Base-by-base conservation (phyloP, 37 sponge, comb jelly and placozoan species). In the Ianthella basta region DNA sequence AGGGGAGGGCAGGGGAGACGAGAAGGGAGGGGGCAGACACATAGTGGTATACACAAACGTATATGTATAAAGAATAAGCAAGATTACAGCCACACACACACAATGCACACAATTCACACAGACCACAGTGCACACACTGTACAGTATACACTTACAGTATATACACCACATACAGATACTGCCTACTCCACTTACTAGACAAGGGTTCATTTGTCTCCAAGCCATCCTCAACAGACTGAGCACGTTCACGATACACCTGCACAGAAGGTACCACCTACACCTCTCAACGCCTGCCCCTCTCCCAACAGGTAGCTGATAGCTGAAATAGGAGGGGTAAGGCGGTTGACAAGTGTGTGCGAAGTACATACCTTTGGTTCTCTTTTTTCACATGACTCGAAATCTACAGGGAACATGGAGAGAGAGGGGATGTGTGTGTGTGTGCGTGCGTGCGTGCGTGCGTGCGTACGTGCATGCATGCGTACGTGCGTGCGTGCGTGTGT, bases 21-120 rank as follows among this genome's bases (percentile, higher is more conserved):
- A 21, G 56, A n/a, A 53, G 18, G 55, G 16, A 54, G 79, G 15
- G n/a, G n/a, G n/a, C n/a, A n/a, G n/a, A n/a, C n/a, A n/a, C n/a
- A n/a, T n/a, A n/a, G n/a, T n/a, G n/a, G n/a, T n/a, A n/a, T n/a
- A n/a, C n/a, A n/a, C n/a, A n/a, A n/a, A n/a, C n/a, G n/a, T n/a
- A n/a, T n/a, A n/a, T n/a, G n/a, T n/a, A n/a, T n/a, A n/a, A n/a
- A n/a, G n/a, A n/a, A n/a, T n/a, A n/a, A n/a, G n/a, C n/a, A n/a
- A 61, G 25, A 61, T 6, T 29, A 79, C 80, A 79, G 4, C 6
- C 80, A 79, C 80, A 79, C 56, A 53, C 56, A 79, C 80, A 79
- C 80, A 79, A 14, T 23, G 4, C 75, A 73, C 29, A 36, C 75
- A 73, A 8, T 21, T 3, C 33, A 23, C 27, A n/a, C 75, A 73